phyloP scores from a whole-genome alignment of 2,797 vertebrate species.

The Trematomus bernacchii region DNA sequence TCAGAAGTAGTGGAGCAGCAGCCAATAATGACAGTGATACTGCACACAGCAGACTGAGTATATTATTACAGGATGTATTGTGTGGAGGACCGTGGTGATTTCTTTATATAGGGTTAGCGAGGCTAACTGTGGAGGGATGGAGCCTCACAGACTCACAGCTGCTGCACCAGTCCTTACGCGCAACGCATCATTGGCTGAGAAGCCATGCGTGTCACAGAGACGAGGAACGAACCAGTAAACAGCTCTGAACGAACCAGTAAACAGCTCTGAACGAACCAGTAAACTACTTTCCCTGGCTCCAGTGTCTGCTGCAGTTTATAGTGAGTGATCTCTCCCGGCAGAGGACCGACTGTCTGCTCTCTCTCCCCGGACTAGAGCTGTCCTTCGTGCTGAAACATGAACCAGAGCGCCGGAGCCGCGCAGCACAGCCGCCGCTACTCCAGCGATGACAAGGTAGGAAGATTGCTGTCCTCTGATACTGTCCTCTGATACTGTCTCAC shows the following conservation, averaged over 20 bases:
- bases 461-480: background rate
- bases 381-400: constrained; percentile 88
- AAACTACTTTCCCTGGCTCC: constrained; percentile 9
- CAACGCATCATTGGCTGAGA: constrained; percentile 62
- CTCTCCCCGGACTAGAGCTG: constrained; percentile 50
- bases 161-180: constrained; percentile 61
- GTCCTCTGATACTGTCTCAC: too few species aligned
- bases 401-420: constrained; percentile 90
- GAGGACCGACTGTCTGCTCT: background rate
- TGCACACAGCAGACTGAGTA: too few species aligned
- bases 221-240: constrained; percentile 38
- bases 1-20: too few species aligned
- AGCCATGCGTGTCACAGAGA: constrained; percentile 49
- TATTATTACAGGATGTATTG: too few species aligned
- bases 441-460: constrained; percentile 66
- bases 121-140: constrained; percentile 36
- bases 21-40: too few species aligned
- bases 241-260: constrained; percentile 30
- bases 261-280: constrained; percentile 12
- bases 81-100: too few species aligned
- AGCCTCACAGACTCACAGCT: constrained; percentile 36
- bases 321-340: background rate
- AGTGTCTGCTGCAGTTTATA: background rate
- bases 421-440: constrained; percentile 81
- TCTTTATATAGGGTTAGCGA: background rate